phyloP scores from a whole-genome alignment of 2,113 vertebrate species.

The cattle (Bos taurus) region ARS-UCD2.0 NC_037328.1:80698001-80698500 shows the following conservation, averaged over 20 bases:
- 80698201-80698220: background rate
- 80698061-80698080: background rate
- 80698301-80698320: background rate
- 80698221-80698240: background rate
- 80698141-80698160: background rate
- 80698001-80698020: background rate
- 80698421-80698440: background rate
- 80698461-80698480: background rate
- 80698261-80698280: background rate
- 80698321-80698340: background rate
- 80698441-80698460: background rate
- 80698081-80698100: accelerated
- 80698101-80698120: background rate
- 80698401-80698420: background rate
- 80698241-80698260: background rate
- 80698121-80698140: background rate
- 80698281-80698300: background rate
- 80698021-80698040: background rate
- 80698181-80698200: background rate
- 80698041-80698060: background rate
- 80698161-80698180: background rate
- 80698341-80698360: background rate
- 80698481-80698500: background rate
- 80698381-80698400: background rate
- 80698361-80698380: background rate